A percentile compares a stretch with the other conserved stretches of the same genome.
Conservation (phyloP, 37 sponge, comb jelly and placozoan genomes). For the Corticium candelabrum region DNA sequence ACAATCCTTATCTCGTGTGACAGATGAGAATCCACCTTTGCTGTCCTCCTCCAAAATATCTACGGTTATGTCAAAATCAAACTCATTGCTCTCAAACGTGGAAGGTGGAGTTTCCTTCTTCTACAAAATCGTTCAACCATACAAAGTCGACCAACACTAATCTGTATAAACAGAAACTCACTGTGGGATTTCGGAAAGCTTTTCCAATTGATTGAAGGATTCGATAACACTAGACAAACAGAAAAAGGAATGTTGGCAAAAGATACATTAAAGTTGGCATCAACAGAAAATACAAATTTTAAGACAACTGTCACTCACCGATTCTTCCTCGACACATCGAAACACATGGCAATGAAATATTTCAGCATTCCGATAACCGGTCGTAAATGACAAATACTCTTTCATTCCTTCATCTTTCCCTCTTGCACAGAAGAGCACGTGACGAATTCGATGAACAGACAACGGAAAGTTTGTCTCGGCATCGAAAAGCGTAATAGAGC, state of each 20-base stretch:
- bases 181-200: conserved; percentile 27
- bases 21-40: conserved; percentile 33
- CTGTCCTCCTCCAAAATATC: conserved; percentile 78
- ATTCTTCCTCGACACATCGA: conserved; percentile 20
- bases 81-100: not conserved
- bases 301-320: conserved; percentile 35
- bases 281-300: too few relatives aligned
- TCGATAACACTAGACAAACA: conserved; percentile 39
- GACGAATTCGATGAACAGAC: conserved; percentile 28
- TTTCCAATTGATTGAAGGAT: conserved; percentile 58
- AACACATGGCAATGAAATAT: conserved; percentile 78
- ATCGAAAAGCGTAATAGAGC: conserved; percentile 48
- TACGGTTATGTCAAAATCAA: conserved; percentile 44
- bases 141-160: too few relatives aligned
- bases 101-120: too few relatives aligned
- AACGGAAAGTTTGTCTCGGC: conserved; percentile 33
- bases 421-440: conserved; percentile 73
- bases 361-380: conserved; percentile 45
- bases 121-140: too few relatives aligned
- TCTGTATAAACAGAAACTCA: not conserved
- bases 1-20: conserved; percentile 58
- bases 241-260: not conserved
- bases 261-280: not conserved
- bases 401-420: conserved; percentile 33
- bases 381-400: conserved; percentile 77